phyloP scores from a whole-genome alignment of 2,888 invertebrate genomes.

The Drosophila maculinotata region DNA sequence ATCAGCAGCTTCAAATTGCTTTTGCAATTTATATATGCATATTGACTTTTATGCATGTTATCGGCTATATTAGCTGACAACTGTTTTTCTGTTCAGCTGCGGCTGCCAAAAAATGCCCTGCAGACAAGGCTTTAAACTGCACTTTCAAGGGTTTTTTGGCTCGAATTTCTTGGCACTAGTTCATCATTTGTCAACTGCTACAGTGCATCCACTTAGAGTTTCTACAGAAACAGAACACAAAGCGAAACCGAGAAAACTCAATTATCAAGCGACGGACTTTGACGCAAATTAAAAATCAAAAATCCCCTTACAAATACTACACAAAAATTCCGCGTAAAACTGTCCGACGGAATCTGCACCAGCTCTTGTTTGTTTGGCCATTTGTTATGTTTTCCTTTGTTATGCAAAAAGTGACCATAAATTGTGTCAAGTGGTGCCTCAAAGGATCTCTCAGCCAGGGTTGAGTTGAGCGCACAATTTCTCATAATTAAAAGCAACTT shows the following conservation, averaged over 20 bases:
- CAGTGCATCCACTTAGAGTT: conserved; percentile 46
- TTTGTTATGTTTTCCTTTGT: conserved; percentile 48
- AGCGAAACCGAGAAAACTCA: conserved; percentile 53
- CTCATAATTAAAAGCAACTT: conserved; percentile 68
- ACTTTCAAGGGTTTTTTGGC: conserved; percentile 23
- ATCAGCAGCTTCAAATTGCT: conserved; percentile 41
- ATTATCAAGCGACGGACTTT: conserved; percentile 50
- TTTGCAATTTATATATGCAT: conserved; percentile 31
- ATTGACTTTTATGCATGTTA: conserved; percentile 6
- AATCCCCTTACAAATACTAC: conserved; percentile 14
- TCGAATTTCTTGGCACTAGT: conserved; percentile 8
- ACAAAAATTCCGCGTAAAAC: conserved; percentile 5
- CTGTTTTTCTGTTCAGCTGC: conserved; percentile 40
- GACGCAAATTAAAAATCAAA: conserved; percentile 58
- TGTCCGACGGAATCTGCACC: conserved; percentile 32
- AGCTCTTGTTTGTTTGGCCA: conserved; percentile 45
- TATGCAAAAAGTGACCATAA: conserved; percentile 65
- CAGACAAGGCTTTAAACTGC: conserved; percentile 20
- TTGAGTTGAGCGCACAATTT: conserved; percentile 38
- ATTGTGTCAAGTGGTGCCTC: conserved; percentile 66
- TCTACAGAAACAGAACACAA: conserved; percentile 15
- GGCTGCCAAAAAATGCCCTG: conserved; percentile 38
- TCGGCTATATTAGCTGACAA: conserved; percentile 34
- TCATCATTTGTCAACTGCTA: conserved; percentile 34
- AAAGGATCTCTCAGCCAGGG: conserved; percentile 17